A percentile compares a stretch with the other conserved stretches of the same genome.
These are phyloP conservation scores for human DNA, from an alignment of 2,113 vertebrate genomes.

Conservation along the genomic window DNA sequence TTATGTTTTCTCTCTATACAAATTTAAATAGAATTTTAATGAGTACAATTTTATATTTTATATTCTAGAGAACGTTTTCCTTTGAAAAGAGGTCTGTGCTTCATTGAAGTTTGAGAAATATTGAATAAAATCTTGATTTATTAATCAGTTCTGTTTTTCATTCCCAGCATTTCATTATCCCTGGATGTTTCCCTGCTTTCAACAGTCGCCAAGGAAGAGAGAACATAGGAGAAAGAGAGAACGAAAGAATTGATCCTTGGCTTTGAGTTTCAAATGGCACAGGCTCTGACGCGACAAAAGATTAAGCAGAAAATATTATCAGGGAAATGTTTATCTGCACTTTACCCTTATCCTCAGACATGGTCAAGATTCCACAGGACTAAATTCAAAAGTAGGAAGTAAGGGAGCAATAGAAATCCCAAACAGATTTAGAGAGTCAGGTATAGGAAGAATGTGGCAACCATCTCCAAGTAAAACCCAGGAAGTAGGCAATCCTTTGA, in stretches of 20 bases:
- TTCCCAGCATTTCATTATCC: background rate
- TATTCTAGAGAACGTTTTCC: background rate
- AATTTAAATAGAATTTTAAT: background rate
- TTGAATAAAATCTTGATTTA: slow-evolving; percentile 16
- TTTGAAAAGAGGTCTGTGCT: background rate
- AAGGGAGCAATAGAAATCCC: background rate
- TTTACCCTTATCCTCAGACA: background rate
- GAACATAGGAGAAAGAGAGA: background rate
- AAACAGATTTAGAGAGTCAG: background rate
- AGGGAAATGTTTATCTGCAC: background rate
- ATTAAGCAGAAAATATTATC: background rate
- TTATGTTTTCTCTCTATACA: background rate
- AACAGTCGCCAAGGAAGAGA: background rate
- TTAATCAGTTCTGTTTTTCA: background rate
- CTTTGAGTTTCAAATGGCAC: background rate
- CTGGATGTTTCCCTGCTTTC: background rate
- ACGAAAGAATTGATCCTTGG: background rate
- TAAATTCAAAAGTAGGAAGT: background rate
- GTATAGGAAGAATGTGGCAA: background rate
- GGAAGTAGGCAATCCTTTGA: background rate
- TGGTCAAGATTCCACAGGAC: background rate
- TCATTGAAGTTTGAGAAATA: background rate
- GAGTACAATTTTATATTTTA: background rate
- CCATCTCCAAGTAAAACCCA: background rate
- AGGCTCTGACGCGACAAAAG: background rate